Evolutionary conservation across 1,140 invertebrate genomes (phyloP), one percentile per base, ranked within the genome.

Genomic region (Drosophila bocki): DNA sequence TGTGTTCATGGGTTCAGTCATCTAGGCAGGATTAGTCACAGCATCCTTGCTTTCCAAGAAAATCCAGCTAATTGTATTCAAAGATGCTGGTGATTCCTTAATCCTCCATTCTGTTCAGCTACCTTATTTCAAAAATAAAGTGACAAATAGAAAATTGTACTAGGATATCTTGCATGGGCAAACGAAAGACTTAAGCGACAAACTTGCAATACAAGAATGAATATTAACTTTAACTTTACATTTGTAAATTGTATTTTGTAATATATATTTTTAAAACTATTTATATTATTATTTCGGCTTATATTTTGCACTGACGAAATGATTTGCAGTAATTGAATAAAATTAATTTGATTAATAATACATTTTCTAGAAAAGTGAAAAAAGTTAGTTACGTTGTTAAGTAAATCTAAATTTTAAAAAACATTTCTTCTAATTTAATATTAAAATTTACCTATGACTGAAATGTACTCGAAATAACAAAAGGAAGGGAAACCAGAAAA

Each of bases 101-200:
- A 59, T 61, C 57, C 15, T n/a, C 9, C 42, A 13, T 13, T 29
- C 17, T 12, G 22, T 42, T n/a, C 15, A n/a, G 42, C 39, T 45
- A 29, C 19, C 58, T 84, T 60, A 53, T 69, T 77, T 57, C 69
- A 65, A 81, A 85, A 75, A 70, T 78, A 68, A 65, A 17, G 6
- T 3, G 17, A 3, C 22, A 26, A 48, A 35, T 15, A 50, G 67
- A 58, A 54, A n/a, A n/a, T n/a, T n/a, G n/a, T 29, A 9, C 15
- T n/a, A 5, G 1, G 15, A 15, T 4, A 33, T 4, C 7, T 12
- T 1, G 1, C 7, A 8, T 7, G 7, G 29, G 6, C 1, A 19
- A 59, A 41, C 12, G 22, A 78, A 77, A 17, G 33, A 62, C 48
- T 60, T 0, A 13, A 69, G 33, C 15, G 13, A 60, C 61, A 29